Base-by-base conservation (phyloP, 1,140 invertebrate genomes). In the Sogatella furcifera region DNA sequence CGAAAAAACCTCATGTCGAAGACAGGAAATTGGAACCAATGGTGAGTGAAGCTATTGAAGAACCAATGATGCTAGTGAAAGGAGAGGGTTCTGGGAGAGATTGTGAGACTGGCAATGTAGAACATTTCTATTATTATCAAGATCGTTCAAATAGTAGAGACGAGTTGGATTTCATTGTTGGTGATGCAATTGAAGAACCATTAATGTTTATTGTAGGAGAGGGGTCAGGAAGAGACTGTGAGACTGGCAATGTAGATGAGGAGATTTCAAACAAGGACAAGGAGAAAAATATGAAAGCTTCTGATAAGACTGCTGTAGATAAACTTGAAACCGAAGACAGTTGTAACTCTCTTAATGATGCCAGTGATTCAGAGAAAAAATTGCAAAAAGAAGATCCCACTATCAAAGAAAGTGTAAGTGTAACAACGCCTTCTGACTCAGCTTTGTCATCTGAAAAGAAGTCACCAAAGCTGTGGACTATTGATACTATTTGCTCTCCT, bases 81-180 rank as follows among this genome's bases (percentile, higher is more conserved):
- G 89, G 88, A 2, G 81, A 84, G 67, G 88, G 88, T 59, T 78
- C 76, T 44, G 88, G 88, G n/a, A 73, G 69, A 21, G 82, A 84
- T n/a, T 88, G 84, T 68, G 75, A 82, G 22, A 83, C 82, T 11
- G 85, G 84, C 2, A 87, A 85, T 71, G 77, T 78, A 11, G 74
- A 68, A 0, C 72, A 72, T n/a, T 59, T 53, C 6, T 17, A 17
- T 34, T n/a, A 43, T 42, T 31, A 59, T n/a, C 42, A 28, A 31
- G 34, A 52, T 22, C 2, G n/a, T 1, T 54, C 17, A 43, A 75
- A 85, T 62, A 55, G 43, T 60, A 63, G 52, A 56, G 15, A 38
- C 80, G 82, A n/a, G 84, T 88, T 67, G 80, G 79, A 61, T 82
- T 89, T 57, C 80, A 81, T 67, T 84, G 76, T 86, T 60, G 80